Evolutionary conservation across 2,797 vertebrate species (phyloP).

Genomic region (Onychomys leucogaster): DNA sequence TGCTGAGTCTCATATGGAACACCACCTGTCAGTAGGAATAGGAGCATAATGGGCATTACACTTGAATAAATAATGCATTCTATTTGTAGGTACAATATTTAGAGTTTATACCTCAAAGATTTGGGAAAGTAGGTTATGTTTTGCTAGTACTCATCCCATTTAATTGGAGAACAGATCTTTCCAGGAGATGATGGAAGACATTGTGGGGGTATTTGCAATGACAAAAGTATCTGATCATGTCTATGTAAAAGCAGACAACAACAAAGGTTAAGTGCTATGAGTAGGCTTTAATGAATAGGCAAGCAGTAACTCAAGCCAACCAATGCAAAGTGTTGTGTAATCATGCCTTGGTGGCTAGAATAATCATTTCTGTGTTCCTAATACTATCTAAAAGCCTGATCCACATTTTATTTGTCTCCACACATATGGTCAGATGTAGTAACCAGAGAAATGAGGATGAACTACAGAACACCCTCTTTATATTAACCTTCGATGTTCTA

Average conservation of each 20-base stretch:
- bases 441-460: background rate
- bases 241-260: background rate
- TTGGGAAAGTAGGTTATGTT: background rate
- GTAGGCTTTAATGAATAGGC: background rate
- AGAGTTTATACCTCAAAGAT: background rate
- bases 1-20: background rate
- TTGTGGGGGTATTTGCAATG: background rate
- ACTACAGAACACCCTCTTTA: background rate
- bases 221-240: background rate
- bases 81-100: background rate
- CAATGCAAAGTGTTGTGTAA: background rate
- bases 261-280: background rate
- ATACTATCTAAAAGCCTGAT: background rate
- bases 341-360: background rate
- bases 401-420: background rate
- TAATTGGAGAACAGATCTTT: background rate
- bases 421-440: background rate
- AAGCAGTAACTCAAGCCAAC: background rate
- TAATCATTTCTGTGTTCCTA: background rate
- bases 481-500: constrained; percentile 33
- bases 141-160: background rate
- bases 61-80: background rate
- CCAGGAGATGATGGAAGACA: background rate
- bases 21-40: background rate
- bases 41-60: background rate